Conservation (phyloP, 1,140 invertebrate species). For the Eueides isabella region DNA sequence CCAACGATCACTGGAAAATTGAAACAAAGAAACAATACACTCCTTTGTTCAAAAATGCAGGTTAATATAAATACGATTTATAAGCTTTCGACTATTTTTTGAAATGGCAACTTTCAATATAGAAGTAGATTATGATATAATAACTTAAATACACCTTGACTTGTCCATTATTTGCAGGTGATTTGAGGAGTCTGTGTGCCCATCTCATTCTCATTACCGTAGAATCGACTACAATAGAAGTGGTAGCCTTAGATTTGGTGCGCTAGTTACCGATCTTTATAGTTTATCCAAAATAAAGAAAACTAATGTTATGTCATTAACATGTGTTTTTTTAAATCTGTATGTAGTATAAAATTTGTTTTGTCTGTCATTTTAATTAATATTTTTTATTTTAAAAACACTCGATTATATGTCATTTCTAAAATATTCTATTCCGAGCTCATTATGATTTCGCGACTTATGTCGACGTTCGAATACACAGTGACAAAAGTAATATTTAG, state of each 20-base stretch:
- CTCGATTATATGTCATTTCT: conserved; percentile 16
- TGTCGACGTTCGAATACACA: conserved; percentile 32
- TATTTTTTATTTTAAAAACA: neutral
- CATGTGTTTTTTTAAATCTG: too few relatives aligned
- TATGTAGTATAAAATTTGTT: neutral
- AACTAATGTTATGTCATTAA: neutral
- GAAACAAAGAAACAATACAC: conserved; percentile 39
- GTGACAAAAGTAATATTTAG: conserved; percentile 11
- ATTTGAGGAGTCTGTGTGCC: conserved; percentile 30
- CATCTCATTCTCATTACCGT: conserved; percentile 30
- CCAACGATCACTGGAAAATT: conserved; percentile 40
- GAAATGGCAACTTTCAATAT: conserved; percentile 20
- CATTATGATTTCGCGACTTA: conserved; percentile 47
- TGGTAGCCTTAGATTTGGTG: neutral
- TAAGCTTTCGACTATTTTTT: conserved; percentile 24
- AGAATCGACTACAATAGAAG: conserved; percentile 1
- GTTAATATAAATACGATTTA: conserved; percentile 37
- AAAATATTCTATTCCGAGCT: conserved; percentile 27
- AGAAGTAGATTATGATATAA: conserved; percentile 22
- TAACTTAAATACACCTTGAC: conserved; percentile 34
- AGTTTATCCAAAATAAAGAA: neutral
- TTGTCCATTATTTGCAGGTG: conserved; percentile 33
- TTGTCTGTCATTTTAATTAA: neutral
- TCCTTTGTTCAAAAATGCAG: conserved; percentile 39
- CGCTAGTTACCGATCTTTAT: neutral